Percentiles rank a stretch among this genome's conserved stretches.
Evolutionary conservation across 2,113 vertebrate species (phyloP).

Genomic region (Stegastes partitus): DNA sequence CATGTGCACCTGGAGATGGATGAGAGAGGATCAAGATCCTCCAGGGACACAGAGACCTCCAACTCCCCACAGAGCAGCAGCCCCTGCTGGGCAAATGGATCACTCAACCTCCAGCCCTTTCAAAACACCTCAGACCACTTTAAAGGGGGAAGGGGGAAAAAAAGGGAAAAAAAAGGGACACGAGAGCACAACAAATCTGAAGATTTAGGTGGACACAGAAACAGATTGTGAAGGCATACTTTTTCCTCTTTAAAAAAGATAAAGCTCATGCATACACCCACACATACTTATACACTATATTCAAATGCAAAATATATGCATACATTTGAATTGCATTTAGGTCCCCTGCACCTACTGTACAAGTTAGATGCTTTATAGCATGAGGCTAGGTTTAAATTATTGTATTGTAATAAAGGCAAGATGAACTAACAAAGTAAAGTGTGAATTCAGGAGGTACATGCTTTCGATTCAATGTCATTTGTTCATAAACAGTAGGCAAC

Average conservation of each 20-base stretch:
- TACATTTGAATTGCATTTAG: background rate
- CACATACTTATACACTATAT: conserved; percentile 9
- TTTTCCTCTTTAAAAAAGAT: conserved; percentile 27
- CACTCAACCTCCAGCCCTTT: conserved; percentile 45
- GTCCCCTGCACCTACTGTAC: background rate
- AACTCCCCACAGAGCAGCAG: conserved; percentile 62
- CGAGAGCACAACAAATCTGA: conserved; percentile 59
- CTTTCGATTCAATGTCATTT: background rate
- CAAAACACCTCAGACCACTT: conserved; percentile 63
- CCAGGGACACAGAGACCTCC: conserved; percentile 64
- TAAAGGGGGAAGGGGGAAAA: conserved; percentile 41
- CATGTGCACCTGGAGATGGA: conserved; percentile 68
- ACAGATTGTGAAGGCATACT: background rate
- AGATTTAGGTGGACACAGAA: conserved; percentile 39
- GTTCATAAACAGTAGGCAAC: background rate
- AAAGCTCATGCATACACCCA: conserved; percentile 28
- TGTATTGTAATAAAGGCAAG: background rate
- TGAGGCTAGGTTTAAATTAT: background rate
- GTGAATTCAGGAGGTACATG: conserved; percentile 27
- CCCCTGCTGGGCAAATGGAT: conserved; percentile 71
- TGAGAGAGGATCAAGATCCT: conserved; percentile 68
- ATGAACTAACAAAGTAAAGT: conserved; percentile 6
- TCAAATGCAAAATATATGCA: conserved; percentile 1
- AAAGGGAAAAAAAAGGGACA: conserved; percentile 49
- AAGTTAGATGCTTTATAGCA: background rate